A percentile compares a stretch with the other conserved stretches of the same genome.
phyloP scores from a whole-genome alignment of 2,888 invertebrate species.

The Slavum lentiscoides region DNA sequence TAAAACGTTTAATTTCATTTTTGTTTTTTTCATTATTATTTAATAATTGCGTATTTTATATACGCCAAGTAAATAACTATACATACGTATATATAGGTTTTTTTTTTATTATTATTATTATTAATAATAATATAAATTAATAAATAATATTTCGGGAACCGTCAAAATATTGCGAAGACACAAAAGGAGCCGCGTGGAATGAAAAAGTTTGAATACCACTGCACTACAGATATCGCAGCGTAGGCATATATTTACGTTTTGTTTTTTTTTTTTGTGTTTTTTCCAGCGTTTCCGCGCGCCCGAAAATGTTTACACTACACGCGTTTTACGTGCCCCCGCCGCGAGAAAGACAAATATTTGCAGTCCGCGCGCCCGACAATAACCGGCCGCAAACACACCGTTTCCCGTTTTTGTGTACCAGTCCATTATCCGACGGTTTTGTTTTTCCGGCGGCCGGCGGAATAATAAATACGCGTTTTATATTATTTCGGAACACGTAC shows the following conservation, averaged over 20 bases:
- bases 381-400: conserved; percentile 15
- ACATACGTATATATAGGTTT: no score
- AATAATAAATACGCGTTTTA: background rate
- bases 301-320: conserved; percentile 42
- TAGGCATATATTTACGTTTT: conserved; percentile 3
- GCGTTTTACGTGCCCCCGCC: conserved; percentile 16
- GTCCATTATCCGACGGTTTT: conserved; percentile 34
- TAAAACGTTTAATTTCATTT: no score
- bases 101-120: no score
- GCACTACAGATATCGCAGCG: background rate
- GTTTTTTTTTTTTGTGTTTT: conserved; percentile 1
- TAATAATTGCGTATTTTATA: no score
- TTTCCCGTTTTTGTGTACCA: conserved; percentile 28
- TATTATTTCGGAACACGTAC: background rate
- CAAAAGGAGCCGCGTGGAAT: no score
- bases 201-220: no score
- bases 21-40: no score
- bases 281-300: conserved; percentile 27
- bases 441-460: background rate
- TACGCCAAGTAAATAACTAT: no score
- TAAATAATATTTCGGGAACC: no score
- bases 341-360: conserved; percentile 49
- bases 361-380: background rate
- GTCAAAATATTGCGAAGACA: no score
- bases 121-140: no score